Base-by-base conservation (phyloP, 2,113 vertebrate genomes). In the Gopherus evgoodei region DNA sequence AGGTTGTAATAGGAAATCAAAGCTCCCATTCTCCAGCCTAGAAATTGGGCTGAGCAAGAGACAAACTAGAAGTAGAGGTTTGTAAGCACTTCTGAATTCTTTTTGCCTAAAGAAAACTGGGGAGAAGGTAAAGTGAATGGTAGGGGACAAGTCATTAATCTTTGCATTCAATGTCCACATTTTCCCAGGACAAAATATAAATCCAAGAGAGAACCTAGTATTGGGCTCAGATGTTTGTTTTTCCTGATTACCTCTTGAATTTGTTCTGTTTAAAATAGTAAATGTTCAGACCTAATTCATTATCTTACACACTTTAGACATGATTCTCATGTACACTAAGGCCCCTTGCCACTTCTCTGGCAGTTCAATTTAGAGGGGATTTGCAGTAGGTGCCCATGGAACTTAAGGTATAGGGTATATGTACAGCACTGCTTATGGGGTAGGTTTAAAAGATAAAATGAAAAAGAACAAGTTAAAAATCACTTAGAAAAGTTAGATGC, bases 251-350 rank as follows among this genome's bases (percentile, higher is more conserved):
- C 90, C 83, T 97, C 87, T 96, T 94, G 94, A 94, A 89, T 91
- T 94, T 93, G 87, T 81, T 93, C 56, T 82, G 87, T 97, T 94
- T 97, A 95, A 96, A 96, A 96, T 96, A 97, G 94, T 96, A 96
- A 95, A 94, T 95, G 89, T 92, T 95, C 95, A 96, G 95, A 97
- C 96, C 92, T 83, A 93, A 90, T 95, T 95, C 94, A 35, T 35
- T 96, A 94, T 90, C 96, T 97, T 93, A 92, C 89, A 88, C 87
- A 95, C 78, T 86, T n/a, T 69, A 86, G 81, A 27, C 95, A 87
- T 65, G 79, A 50, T 82, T 96, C 92, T 96, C 93, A n/a, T 86
- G 96, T 95, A 96, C 93, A 92, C 95, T 95, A 95, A 95, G 25
- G 62, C 57, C 65, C 89, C 93, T 92, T 92, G 90, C 87, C 89